Evolutionary conservation across 2,113 vertebrate species (phyloP).

Genomic region (Podarcis muralis): DNA sequence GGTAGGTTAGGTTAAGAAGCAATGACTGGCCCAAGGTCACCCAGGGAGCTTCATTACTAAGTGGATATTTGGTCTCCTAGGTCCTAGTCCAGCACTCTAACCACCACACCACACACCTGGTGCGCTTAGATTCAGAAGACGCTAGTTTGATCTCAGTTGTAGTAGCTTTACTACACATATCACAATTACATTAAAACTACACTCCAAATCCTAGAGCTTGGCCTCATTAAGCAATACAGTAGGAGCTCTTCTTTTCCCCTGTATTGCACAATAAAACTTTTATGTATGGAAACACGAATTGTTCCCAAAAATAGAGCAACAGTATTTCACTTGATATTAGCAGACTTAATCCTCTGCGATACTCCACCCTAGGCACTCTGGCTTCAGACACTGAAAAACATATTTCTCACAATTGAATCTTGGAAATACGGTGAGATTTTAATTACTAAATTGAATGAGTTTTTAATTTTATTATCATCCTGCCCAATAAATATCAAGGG

Average conservation of each 20-base stretch:
- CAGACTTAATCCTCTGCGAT: constrained; percentile 1
- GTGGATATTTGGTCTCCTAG: too few species aligned
- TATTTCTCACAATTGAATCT: constrained; percentile 16
- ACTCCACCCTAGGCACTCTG: background rate
- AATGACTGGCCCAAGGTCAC: too few species aligned
- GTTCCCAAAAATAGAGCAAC: background rate
- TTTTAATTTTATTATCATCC: constrained; percentile 49
- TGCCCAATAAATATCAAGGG: constrained; percentile 53
- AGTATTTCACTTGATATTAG: background rate
- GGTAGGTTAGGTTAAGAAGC: too few species aligned
- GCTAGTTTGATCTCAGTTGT: background rate
- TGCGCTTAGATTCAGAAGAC: background rate
- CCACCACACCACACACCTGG: background rate
- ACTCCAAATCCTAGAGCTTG: background rate
- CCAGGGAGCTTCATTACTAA: too few species aligned
- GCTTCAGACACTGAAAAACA: background rate
- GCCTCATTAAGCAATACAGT: background rate
- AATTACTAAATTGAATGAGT: constrained; percentile 43
- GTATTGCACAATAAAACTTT: constrained; percentile 10
- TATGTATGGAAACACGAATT: constrained; percentile 22
- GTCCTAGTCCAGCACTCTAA: too few species aligned
- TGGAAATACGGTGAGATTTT: constrained; percentile 23
- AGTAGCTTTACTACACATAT: background rate
- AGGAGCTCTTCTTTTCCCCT: background rate
- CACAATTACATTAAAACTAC: background rate